Evolutionary conservation across 2,113 vertebrate species (phyloP).

Genomic region (Patagioenas fasciata): DNA sequence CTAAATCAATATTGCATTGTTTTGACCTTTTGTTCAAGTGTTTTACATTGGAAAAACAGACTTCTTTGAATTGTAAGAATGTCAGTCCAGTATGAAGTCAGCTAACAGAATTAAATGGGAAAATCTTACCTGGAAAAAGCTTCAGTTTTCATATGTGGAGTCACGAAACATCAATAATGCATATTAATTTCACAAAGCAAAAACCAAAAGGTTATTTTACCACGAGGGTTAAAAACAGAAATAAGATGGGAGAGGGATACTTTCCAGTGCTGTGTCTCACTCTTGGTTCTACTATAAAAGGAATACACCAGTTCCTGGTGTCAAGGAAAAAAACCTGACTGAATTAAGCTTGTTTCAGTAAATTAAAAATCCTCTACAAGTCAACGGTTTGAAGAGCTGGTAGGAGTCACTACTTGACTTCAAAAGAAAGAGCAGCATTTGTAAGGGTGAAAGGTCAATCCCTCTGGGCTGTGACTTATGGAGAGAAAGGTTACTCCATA

Average conservation of each 20-base stretch:
- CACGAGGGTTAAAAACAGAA: neutral
- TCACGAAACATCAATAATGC: neutral
- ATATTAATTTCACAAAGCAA: neutral
- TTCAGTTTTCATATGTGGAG: neutral
- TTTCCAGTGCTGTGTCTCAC: neutral
- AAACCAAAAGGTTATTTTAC: neutral
- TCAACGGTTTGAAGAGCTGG: neutral
- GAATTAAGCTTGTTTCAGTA: slow-evolving; percentile 7
- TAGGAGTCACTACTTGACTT: slow-evolving; percentile 10
- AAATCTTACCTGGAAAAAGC: neutral
- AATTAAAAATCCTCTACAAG: slow-evolving; percentile 26
- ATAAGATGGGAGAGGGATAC: neutral
- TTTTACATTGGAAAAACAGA: neutral
- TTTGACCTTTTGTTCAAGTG: slow-evolving; percentile 16
- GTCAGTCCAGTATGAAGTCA: neutral
- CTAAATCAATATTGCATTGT: neutral
- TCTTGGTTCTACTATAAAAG: neutral
- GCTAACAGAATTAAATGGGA: neutral
- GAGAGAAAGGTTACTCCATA: slow-evolving; percentile 28
- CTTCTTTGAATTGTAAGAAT: neutral
- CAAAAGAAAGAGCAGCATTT: slow-evolving; percentile 4
- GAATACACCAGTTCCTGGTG: neutral
- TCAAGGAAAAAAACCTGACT: neutral
- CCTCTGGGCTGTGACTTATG: slow-evolving; percentile 1
- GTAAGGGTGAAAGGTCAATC: neutral